These are phyloP conservation scores for Acipenser ruthenus DNA, from an alignment of 2,797 vertebrate species.

Conservation along the genomic window DNA sequence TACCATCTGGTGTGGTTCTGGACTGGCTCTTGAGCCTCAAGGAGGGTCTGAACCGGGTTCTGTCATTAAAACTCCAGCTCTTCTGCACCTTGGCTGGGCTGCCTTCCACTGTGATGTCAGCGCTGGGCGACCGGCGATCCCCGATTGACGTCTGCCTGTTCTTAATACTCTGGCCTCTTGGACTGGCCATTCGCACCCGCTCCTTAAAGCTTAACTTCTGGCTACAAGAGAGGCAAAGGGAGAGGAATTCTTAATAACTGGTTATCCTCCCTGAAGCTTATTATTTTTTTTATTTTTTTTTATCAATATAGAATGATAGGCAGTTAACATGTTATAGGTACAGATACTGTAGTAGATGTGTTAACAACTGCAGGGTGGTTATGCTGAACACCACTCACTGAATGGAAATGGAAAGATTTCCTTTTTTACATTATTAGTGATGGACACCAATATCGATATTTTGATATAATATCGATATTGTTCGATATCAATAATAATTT, in stretches of 20 bases:
- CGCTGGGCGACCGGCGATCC: constrained; percentile 79
- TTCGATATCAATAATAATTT: too few species aligned
- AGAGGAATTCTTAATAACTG: background rate
- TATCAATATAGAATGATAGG: too few species aligned
- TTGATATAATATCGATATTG: too few species aligned
- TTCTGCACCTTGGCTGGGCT: constrained; percentile 94
- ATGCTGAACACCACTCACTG: too few species aligned
- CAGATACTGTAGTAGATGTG: too few species aligned
- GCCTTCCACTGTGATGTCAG: constrained; percentile 70
- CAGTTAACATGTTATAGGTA: too few species aligned
- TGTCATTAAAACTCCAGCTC: constrained; percentile 97
- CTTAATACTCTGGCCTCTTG: constrained; percentile 88
- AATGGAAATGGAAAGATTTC: background rate
- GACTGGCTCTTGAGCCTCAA: constrained; percentile 90
- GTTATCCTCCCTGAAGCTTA: too few species aligned
- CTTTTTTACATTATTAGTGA: background rate
- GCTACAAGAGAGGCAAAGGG: constrained; percentile 52
- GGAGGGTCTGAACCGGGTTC: constrained; percentile 87
- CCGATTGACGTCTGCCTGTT: constrained; percentile 77
- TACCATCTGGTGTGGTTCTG: constrained; percentile 77
- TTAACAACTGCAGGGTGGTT: too few species aligned
- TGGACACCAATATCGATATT: too few species aligned
- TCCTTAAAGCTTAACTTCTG: constrained; percentile 95
- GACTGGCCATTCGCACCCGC: constrained; percentile 88
- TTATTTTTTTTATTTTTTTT: too few species aligned